Conservation (phyloP, 1,140 invertebrate genomes). For the Zaprionus camerounensis region DNA sequence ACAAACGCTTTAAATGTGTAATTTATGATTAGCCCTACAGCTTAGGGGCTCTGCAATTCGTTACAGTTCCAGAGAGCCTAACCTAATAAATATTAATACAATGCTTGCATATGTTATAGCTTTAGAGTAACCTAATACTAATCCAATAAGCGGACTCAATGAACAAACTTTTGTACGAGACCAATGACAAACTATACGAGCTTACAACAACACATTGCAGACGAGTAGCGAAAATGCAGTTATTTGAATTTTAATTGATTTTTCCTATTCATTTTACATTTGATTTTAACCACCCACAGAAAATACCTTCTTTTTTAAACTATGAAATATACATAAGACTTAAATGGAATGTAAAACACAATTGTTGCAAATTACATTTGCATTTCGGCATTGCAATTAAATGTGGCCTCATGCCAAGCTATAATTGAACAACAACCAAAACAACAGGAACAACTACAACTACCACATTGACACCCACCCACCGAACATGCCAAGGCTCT, state of each 20-base stretch:
- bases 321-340: slow-evolving; percentile 8
- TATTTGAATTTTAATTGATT: slow-evolving; percentile 13
- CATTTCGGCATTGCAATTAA: not conserved
- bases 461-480: slow-evolving; percentile 40
- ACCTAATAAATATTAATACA: slow-evolving; percentile 6
- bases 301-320: not conserved
- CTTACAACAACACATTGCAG: slow-evolving; percentile 64
- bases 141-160: slow-evolving; percentile 38
- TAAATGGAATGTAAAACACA: not conserved
- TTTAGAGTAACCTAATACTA: slow-evolving; percentile 50
- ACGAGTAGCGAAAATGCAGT: slow-evolving; percentile 10
- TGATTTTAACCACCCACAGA: not conserved
- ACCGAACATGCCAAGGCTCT: slow-evolving; percentile 20
- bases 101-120: slow-evolving; percentile 55
- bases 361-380: not conserved
- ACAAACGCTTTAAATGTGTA: slow-evolving; percentile 67
- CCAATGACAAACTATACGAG: slow-evolving; percentile 74
- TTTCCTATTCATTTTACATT: slow-evolving; percentile 4
- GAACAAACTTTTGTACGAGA: slow-evolving; percentile 61
- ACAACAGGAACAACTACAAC: not conserved
- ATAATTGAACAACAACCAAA: slow-evolving; percentile 7
- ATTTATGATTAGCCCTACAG: slow-evolving; percentile 41
- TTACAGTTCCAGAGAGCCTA: slow-evolving; percentile 9
- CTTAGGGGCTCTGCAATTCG: slow-evolving; percentile 31
- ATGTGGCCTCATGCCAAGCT: not conserved